Conservation (phyloP, 2,113 vertebrate genomes). For the Cebus imitator region DNA sequence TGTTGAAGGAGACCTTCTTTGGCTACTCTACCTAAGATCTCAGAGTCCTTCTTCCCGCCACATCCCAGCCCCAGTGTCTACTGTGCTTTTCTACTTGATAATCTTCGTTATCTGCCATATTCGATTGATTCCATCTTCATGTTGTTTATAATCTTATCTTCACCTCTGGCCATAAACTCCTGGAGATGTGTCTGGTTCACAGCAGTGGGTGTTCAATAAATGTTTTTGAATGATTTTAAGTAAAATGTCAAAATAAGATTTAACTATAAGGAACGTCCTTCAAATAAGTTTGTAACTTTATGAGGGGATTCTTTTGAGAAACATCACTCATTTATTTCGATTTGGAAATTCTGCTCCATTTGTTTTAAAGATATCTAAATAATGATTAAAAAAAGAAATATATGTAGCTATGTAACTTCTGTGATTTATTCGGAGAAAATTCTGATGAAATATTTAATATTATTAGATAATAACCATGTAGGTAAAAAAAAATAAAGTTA, state of each 20-base stretch:
- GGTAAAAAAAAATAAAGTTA: not conserved
- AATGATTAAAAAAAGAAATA: not conserved
- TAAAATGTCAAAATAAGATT: not conserved
- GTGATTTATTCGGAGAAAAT: not conserved
- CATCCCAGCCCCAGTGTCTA: accelerated
- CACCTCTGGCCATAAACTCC: not conserved
- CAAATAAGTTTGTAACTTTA: not conserved
- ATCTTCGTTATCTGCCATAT: accelerated
- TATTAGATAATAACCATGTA: not conserved
- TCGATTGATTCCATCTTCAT: too few species aligned
- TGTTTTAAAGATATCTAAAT: not conserved
- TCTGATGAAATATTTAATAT: not conserved
- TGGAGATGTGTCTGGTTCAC: accelerated
- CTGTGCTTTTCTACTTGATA: too few species aligned
- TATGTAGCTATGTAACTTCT: not conserved
- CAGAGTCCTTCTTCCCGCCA: not conserved
- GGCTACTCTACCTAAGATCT: not conserved
- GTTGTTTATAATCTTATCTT: not conserved
- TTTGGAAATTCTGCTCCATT: not conserved
- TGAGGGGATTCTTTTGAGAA: not conserved
- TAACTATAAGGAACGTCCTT: not conserved
- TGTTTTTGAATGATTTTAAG: not conserved
- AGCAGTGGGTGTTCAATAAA: not conserved
- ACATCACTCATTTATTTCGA: not conserved
- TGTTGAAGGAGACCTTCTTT: not conserved